These are phyloP conservation scores for Galleria mellonella DNA, from an alignment of 1,140 invertebrate genomes.

Conservation along the genomic window DNA sequence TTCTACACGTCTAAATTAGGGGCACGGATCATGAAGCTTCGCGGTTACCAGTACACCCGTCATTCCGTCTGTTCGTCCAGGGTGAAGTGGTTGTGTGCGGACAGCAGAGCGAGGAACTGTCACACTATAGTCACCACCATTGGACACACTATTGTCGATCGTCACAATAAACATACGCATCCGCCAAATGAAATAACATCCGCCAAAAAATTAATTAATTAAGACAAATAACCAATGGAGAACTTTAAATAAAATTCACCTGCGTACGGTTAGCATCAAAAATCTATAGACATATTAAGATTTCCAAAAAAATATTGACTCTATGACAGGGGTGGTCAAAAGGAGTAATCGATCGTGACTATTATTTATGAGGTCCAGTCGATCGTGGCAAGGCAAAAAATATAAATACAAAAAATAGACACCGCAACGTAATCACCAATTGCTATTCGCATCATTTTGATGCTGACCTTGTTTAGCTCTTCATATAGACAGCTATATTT, in stretches of 20 bases:
- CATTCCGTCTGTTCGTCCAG: conserved; percentile 56
- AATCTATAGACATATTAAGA: neutral
- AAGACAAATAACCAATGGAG: neutral
- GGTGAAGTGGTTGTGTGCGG: conserved; percentile 57
- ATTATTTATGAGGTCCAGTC: neutral
- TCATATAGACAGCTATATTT: too few relatives aligned
- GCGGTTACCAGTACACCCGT: conserved; percentile 51
- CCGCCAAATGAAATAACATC: conserved; percentile 24
- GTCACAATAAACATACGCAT: conserved; percentile 56
- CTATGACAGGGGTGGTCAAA: neutral
- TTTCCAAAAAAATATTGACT: neutral
- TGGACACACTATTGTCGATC: conserved; percentile 50
- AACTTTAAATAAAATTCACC: neutral
- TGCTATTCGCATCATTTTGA: too few relatives aligned
- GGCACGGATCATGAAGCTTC: conserved; percentile 49
- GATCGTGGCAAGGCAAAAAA: too few relatives aligned
- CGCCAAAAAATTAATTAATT: neutral
- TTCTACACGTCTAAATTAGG: conserved; percentile 60
- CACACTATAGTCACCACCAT: conserved; percentile 59
- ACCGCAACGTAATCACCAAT: too few relatives aligned
- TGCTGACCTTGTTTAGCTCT: too few relatives aligned
- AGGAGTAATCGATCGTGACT: neutral
- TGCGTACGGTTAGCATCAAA: neutral
- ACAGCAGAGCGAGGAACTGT: conserved; percentile 47
- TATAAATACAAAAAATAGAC: too few relatives aligned